phyloP scores from a whole-genome alignment of 1,140 invertebrate species.

The Polypedilum pembai region DNA sequence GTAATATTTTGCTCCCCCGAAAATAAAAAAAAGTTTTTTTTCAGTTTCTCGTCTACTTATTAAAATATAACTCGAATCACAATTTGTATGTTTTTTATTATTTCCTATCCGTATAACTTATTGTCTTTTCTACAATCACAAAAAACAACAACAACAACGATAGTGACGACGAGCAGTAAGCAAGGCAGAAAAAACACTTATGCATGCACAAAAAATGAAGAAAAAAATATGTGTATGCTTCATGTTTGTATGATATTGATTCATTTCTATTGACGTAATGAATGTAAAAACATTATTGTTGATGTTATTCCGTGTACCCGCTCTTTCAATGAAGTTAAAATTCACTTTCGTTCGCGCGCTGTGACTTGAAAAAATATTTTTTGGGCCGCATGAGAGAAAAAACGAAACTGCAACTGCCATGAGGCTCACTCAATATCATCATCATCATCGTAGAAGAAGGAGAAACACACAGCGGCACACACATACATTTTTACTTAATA shows the following conservation, averaged over 20 bases:
- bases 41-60: too few relatives aligned
- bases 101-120: constrained; percentile 4
- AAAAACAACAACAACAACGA: constrained; percentile 26
- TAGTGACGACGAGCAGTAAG: background rate
- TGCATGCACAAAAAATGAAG: constrained; percentile 21
- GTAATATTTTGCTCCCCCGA: constrained; percentile 50
- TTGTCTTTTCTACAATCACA: constrained; percentile 10
- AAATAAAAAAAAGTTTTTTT: background rate
- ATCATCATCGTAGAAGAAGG: background rate
- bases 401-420: background rate
- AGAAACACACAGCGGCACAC: background rate
- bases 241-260: constrained; percentile 29
- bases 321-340: background rate
- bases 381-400: background rate
- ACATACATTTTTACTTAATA: too few relatives aligned
- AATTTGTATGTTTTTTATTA: constrained; percentile 18
- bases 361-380: background rate
- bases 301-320: constrained; percentile 20
- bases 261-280: constrained; percentile 27
- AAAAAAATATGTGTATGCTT: constrained; percentile 29
- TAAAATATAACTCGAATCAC: background rate
- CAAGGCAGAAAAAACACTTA: background rate
- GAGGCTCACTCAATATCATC: background rate
- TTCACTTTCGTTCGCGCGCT: background rate
- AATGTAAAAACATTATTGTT: constrained; percentile 29